These are phyloP conservation scores for Athripsodes cinereus DNA, from an alignment of 2,888 invertebrate genomes.

Conservation along the genomic window DNA sequence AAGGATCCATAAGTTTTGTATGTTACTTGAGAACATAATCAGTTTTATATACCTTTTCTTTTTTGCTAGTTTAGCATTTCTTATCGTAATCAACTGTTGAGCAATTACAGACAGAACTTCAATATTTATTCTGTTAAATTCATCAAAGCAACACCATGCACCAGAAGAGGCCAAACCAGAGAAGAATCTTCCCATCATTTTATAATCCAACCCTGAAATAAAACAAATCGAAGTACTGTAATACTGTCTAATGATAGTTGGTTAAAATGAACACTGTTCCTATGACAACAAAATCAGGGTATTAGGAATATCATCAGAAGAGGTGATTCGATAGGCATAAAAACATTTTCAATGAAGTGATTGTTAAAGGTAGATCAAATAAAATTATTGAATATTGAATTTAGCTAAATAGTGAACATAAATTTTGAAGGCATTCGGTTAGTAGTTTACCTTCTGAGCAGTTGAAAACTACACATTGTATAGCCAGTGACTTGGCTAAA, in stretches of 20 bases:
- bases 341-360: too few species aligned
- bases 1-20: too few species aligned
- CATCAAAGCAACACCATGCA: constrained; percentile 86
- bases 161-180: constrained; percentile 79
- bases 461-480: constrained; percentile 84
- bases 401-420: too few species aligned
- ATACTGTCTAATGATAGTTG: too few species aligned
- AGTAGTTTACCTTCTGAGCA: constrained; percentile 73
- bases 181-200: constrained; percentile 81
- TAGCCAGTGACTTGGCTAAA: constrained; percentile 84
- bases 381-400: too few species aligned
- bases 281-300: too few species aligned
- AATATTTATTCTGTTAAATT: constrained; percentile 79
- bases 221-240: not conserved
- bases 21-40: too few species aligned
- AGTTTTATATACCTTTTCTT: constrained; percentile 35
- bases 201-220: constrained; percentile 63
- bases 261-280: too few species aligned
- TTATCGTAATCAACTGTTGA: constrained; percentile 76
- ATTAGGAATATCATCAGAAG: too few species aligned
- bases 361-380: too few species aligned
- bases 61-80: constrained; percentile 65
- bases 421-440: too few species aligned
- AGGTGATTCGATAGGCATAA: too few species aligned
- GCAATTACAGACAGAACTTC: constrained; percentile 83